These are phyloP conservation scores for Gymnosoma rotundatum DNA, from an alignment of 2,888 invertebrate genomes.

Conservation along the genomic window DNA sequence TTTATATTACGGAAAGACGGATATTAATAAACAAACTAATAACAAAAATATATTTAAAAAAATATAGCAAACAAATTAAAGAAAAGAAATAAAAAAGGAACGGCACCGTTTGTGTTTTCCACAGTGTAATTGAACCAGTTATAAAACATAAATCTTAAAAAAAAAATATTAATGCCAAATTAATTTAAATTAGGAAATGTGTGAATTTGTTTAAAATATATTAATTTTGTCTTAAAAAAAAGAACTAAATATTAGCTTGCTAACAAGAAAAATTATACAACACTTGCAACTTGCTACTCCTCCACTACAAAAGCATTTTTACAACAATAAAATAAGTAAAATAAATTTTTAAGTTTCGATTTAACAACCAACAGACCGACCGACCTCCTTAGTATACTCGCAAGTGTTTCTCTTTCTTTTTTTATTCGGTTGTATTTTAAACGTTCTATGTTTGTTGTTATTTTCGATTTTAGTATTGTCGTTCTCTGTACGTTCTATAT, in stretches of 20 bases:
- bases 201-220: constrained; percentile 5
- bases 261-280: constrained; percentile 57
- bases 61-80: constrained; percentile 26
- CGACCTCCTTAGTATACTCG: constrained; percentile 44
- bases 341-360: constrained; percentile 14
- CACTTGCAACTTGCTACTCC: constrained; percentile 37
- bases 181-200: constrained; percentile 11
- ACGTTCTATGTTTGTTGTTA: neutral
- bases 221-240: neutral
- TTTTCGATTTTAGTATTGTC: constrained; percentile 22
- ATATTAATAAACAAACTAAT: constrained; percentile 50
- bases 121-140: constrained; percentile 16
- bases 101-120: constrained; percentile 41
- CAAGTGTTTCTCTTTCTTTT: constrained; percentile 28
- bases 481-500: constrained; percentile 34
- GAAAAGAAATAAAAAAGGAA: neutral
- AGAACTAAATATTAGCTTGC: constrained; percentile 4
- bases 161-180: constrained; percentile 10
- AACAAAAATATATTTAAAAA: constrained; percentile 21
- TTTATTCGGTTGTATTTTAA: constrained; percentile 7
- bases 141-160: neutral
- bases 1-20: constrained; percentile 71
- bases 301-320: constrained; percentile 24
- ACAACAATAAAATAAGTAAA: constrained; percentile 2
- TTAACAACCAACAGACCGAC: constrained; percentile 30